A percentile compares a stretch with the other conserved stretches of the same genome.
Conservation (phyloP, 2,113 vertebrate genomes). For the Coptodon bakossiorum region DNA sequence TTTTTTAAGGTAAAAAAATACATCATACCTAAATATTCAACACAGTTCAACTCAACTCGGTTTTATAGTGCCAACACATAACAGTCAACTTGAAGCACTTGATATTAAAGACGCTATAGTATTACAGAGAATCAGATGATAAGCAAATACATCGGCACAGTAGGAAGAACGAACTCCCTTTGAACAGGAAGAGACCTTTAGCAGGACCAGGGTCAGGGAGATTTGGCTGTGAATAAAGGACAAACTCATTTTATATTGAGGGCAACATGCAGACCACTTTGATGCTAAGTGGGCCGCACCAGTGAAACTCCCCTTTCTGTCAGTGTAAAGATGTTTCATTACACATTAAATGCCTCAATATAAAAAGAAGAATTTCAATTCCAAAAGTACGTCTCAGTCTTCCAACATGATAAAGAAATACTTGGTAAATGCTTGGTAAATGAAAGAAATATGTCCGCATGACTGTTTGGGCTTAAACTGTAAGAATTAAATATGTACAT, state of each 20-base stretch:
- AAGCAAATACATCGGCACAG: background rate
- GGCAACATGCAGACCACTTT: background rate
- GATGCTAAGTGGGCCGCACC: background rate
- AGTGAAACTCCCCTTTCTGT: background rate
- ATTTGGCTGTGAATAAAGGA: background rate
- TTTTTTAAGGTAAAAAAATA: background rate
- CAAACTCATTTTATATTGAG: background rate
- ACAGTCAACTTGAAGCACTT: background rate
- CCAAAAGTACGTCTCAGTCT: background rate
- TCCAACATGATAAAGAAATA: background rate
- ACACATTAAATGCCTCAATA: background rate
- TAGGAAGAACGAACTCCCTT: background rate
- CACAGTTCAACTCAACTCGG: background rate
- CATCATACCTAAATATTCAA: background rate
- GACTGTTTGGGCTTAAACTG: background rate
- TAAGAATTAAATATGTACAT: background rate
- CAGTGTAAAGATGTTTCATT: background rate
- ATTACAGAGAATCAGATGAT: background rate
- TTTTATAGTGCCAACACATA: background rate
- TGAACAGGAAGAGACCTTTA: background rate
- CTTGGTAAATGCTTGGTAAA: background rate
- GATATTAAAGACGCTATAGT: background rate
- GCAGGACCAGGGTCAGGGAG: background rate
- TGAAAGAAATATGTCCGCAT: background rate
- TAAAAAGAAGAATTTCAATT: background rate